phyloP scores from a whole-genome alignment of 1,140 invertebrate genomes.

The Drosophila serrata region DNA sequence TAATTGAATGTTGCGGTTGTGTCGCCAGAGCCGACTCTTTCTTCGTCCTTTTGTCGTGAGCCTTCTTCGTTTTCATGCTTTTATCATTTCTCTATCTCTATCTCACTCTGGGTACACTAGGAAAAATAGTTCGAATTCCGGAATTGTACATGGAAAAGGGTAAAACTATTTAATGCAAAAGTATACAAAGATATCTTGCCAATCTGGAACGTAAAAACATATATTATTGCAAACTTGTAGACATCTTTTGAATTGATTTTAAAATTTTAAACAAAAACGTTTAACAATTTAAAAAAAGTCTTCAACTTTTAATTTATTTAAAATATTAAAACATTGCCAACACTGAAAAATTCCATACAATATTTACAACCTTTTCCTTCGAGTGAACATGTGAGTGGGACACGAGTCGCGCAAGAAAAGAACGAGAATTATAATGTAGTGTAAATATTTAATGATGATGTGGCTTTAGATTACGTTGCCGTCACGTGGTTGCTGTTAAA shows the following conservation, averaged over 20 bases:
- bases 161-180: too few species aligned
- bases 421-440: slow-evolving; percentile 80
- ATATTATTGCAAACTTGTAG: neutral
- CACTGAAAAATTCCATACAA: neutral
- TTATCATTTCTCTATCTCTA: neutral
- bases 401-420: slow-evolving; percentile 52
- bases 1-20: slow-evolving; percentile 82
- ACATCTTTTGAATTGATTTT: too few species aligned
- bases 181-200: neutral
- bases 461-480: slow-evolving; percentile 74
- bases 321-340: neutral
- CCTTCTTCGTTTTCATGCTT: slow-evolving; percentile 3
- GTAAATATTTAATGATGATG: slow-evolving; percentile 84
- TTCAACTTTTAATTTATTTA: fast-evolving
- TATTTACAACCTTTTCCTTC: slow-evolving; percentile 10
- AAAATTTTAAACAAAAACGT: neutral
- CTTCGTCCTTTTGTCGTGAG: slow-evolving; percentile 18
- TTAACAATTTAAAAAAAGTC: neutral
- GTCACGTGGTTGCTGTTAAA: slow-evolving; percentile 78
- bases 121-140: too few species aligned
- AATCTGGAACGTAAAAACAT: too few species aligned
- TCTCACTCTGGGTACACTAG: slow-evolving; percentile 7
- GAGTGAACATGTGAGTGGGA: slow-evolving; percentile 25
- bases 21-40: slow-evolving; percentile 36
- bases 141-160: too few species aligned